Conservation (phyloP, 2,797 vertebrate genomes). For the Serranus cabrilla region DNA sequence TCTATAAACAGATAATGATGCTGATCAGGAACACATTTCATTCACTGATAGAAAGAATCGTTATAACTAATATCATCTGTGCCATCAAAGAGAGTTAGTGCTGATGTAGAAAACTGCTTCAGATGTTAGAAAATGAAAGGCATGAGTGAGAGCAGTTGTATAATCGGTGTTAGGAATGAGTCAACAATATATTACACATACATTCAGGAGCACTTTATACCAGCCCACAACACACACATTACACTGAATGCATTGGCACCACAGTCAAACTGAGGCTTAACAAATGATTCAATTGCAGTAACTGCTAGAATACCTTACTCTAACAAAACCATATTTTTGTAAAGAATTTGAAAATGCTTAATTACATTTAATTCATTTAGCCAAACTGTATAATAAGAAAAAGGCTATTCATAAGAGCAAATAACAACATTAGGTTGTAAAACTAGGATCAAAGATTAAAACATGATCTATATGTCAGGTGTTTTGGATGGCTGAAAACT, state of each 20-base stretch:
- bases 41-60: slow-evolving; percentile 6
- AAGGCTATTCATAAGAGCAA: background rate
- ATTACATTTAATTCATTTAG: background rate
- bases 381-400: background rate
- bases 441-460: background rate
- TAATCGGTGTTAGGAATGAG: slow-evolving; percentile 25
- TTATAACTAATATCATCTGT: background rate
- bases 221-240: background rate
- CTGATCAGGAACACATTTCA: slow-evolving; percentile 20
- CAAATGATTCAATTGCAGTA: background rate
- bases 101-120: slow-evolving; percentile 20
- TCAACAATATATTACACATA: slow-evolving; percentile 17
- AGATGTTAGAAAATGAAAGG: background rate
- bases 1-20: slow-evolving; percentile 8
- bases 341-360: background rate
- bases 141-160: slow-evolving; percentile 19
- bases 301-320: too few species aligned
- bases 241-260: background rate
- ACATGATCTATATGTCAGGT: too few species aligned
- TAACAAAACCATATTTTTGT: background rate
- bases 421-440: background rate
- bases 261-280: background rate
- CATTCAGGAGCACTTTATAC: slow-evolving; percentile 14
- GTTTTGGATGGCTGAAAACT: background rate
- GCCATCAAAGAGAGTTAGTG: slow-evolving; percentile 6